Percentiles rank a stretch among this genome's conserved stretches.
Conservation (phyloP, 2,113 vertebrate species). For the Prolemur simus region DNA sequence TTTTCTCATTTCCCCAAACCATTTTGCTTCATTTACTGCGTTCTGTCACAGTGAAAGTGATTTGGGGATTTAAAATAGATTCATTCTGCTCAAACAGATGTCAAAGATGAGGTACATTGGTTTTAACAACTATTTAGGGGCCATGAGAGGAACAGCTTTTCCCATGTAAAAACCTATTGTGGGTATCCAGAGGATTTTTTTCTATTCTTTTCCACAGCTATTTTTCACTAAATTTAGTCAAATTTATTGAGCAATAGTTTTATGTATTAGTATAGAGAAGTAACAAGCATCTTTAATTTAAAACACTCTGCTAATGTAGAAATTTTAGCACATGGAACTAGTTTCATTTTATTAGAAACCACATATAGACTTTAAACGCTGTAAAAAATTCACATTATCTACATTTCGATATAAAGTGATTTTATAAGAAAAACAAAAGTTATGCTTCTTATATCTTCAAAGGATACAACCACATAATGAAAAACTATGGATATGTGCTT, state of each 20-base stretch:
- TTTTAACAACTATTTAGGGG: slow-evolving; percentile 84
- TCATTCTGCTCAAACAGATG: slow-evolving; percentile 86
- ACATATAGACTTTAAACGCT: neutral
- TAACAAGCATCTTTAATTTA: slow-evolving; percentile 57
- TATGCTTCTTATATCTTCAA: neutral
- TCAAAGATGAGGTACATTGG: slow-evolving; percentile 86
- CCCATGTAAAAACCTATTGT: slow-evolving; percentile 63
- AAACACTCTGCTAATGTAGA: neutral
- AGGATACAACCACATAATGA: neutral
- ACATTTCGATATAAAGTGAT: neutral
- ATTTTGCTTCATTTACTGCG: slow-evolving; percentile 84
- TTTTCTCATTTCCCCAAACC: slow-evolving; percentile 78
- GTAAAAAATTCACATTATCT: neutral
- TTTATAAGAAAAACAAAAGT: neutral
- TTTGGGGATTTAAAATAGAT: slow-evolving; percentile 83
- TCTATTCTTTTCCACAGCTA: slow-evolving; percentile 69
- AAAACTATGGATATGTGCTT: neutral
- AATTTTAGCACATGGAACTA: neutral
- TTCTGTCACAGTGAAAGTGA: slow-evolving; percentile 78
- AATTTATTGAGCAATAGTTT: slow-evolving; percentile 61
- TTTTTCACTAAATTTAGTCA: slow-evolving; percentile 74
- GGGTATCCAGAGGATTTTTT: slow-evolving; percentile 61
- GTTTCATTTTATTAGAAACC: neutral
- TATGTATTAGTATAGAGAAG: slow-evolving; percentile 63
- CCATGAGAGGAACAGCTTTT: slow-evolving; percentile 71